Percentiles rank a stretch among this genome's conserved stretches.
phyloP scores from a whole-genome alignment of 2,113 vertebrate genomes.

The Sinocyclocheilus grahami region DNA sequence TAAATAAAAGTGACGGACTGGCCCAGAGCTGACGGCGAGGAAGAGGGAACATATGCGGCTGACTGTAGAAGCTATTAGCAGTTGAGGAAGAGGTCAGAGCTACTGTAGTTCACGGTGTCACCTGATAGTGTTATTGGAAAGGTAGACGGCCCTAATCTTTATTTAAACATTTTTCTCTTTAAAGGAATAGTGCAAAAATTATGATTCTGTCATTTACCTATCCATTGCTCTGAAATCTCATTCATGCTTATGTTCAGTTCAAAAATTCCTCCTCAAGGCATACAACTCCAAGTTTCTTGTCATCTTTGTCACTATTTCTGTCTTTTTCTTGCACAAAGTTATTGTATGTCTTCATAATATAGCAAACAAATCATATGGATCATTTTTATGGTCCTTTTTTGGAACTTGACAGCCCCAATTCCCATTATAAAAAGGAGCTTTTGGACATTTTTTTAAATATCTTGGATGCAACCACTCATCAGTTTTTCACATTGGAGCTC shows the following conservation, averaged over 20 bases:
- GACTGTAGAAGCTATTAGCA: constrained; percentile 70
- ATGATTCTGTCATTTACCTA: neutral
- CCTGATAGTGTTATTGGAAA: constrained; percentile 10
- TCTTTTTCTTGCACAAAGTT: neutral
- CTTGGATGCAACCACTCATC: too few species aligned
- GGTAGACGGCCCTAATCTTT: constrained; percentile 5
- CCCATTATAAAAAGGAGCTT: neutral
- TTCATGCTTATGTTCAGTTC: neutral
- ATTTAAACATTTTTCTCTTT: neutral
- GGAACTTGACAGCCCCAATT: neutral
- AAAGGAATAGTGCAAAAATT: neutral
- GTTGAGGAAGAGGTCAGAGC: constrained; percentile 69
- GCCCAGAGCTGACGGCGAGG: constrained; percentile 27
- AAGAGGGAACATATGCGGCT: constrained; percentile 46
- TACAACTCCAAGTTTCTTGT: too few species aligned
- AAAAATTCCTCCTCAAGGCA: neutral
- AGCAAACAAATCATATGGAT: neutral
- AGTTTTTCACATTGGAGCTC: too few species aligned
- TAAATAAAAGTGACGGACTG: constrained; percentile 53
- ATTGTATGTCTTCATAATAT: neutral
- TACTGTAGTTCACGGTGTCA: constrained; percentile 42
- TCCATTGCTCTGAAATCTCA: neutral
- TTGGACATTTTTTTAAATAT: too few species aligned
- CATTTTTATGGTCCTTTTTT: neutral
- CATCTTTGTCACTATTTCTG: neutral